These are phyloP conservation scores for Saxidomus purpurata DNA, from an alignment of 1,140 invertebrate genomes.

Conservation along the genomic window DNA sequence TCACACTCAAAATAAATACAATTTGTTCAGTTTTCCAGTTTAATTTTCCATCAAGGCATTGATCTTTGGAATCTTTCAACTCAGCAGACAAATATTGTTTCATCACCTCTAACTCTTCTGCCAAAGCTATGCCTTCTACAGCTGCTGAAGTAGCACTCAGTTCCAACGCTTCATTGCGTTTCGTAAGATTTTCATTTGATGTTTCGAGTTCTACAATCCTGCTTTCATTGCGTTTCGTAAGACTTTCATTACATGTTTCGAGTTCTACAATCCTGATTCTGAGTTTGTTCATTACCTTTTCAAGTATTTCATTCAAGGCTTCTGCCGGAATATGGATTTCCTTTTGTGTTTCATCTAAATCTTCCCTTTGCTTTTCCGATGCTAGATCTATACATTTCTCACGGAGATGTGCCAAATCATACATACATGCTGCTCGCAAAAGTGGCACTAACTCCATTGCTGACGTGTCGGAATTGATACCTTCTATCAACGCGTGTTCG, in stretches of 20 bases:
- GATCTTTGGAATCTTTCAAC: not conserved
- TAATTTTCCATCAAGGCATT: not conserved
- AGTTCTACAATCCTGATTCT: not conserved
- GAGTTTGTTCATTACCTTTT: not conserved
- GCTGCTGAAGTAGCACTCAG: no score
- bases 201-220: not conserved
- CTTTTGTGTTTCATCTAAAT: not conserved
- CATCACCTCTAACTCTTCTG: not conserved
- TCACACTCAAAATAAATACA: not conserved
- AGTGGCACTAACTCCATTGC: not conserved
- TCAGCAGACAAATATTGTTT: not conserved
- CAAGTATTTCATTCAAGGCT: not conserved
- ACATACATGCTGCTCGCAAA: not conserved
- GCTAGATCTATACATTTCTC: not conserved
- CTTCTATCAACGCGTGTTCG: not conserved
- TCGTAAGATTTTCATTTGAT: no score
- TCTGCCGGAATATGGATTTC: not conserved
- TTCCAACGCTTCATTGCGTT: no score
- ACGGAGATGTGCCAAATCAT: not conserved
- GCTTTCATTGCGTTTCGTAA: no score
- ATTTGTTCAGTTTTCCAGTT: not conserved
- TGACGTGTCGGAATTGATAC: not conserved
- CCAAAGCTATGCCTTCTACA: no score
- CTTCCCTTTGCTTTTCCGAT: not conserved
- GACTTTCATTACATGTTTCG: no score